Conservation (phyloP, 2,113 vertebrate genomes). For the Canis aureus region DNA sequence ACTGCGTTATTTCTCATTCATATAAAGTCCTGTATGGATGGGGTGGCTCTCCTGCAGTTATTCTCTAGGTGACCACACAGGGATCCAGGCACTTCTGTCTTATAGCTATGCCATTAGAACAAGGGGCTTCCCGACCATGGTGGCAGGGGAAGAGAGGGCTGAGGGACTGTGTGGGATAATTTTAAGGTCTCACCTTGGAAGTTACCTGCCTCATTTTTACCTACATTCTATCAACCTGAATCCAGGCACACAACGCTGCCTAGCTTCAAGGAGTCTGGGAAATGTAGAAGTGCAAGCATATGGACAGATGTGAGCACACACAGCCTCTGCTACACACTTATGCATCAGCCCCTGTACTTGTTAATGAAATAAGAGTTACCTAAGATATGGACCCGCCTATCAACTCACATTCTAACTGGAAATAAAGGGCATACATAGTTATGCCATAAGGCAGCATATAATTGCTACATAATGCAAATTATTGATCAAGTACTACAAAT, state of each 20-base stretch:
- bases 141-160: not conserved
- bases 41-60: not conserved
- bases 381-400: too few species aligned
- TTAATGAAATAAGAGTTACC: not conserved
- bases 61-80: not conserved
- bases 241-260: not conserved
- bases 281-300: not conserved
- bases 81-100: not conserved
- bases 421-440: not conserved
- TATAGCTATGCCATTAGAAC: not conserved
- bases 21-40: not conserved
- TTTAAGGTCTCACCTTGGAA: not conserved
- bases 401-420: not conserved
- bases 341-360: not conserved
- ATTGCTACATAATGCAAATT: not conserved
- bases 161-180: not conserved
- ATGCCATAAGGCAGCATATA: not conserved
- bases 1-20: not conserved
- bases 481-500: not conserved
- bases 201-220: not conserved
- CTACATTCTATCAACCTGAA: not conserved
- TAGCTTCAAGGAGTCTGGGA: not conserved
- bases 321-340: not conserved
- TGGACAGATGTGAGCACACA: not conserved
- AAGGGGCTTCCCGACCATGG: not conserved